Evolutionary conservation across 2,113 vertebrate species (phyloP).

Genomic region (Lepidothrix coronata): DNA sequence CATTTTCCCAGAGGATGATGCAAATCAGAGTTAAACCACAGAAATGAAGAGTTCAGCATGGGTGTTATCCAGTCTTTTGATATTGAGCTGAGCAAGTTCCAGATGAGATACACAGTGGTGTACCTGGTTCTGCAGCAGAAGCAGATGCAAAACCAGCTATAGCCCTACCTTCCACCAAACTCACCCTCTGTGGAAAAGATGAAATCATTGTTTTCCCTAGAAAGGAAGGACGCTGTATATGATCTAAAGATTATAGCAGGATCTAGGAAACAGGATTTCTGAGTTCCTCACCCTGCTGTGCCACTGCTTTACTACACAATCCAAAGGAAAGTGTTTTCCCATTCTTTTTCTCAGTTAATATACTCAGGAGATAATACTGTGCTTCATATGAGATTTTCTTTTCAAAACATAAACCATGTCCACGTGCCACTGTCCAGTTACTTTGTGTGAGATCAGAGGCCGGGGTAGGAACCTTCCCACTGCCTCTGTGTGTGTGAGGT

Average conservation of each 20-base stretch:
- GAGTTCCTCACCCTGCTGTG: background rate
- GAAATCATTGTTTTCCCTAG: background rate
- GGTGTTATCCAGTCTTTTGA: background rate
- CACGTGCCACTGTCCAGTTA: background rate
- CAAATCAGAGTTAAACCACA: background rate
- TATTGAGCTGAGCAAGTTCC: background rate
- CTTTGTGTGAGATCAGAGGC: background rate
- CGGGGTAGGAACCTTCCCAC: background rate
- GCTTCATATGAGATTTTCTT: background rate
- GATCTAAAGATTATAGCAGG: background rate
- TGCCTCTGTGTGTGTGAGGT: background rate
- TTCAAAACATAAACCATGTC: background rate
- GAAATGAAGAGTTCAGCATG: background rate
- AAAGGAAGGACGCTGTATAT: background rate
- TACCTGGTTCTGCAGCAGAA: background rate
- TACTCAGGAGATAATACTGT: background rate
- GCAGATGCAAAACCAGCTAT: background rate
- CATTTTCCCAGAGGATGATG: background rate
- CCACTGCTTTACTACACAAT: background rate
- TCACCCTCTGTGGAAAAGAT: background rate
- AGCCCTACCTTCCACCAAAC: background rate
- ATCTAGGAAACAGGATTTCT: background rate
- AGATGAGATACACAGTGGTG: background rate
- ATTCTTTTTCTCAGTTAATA: background rate
- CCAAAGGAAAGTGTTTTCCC: background rate